phyloP scores from a whole-genome alignment of 1,140 invertebrate genomes.

The Camponotus floridanus region DNA sequence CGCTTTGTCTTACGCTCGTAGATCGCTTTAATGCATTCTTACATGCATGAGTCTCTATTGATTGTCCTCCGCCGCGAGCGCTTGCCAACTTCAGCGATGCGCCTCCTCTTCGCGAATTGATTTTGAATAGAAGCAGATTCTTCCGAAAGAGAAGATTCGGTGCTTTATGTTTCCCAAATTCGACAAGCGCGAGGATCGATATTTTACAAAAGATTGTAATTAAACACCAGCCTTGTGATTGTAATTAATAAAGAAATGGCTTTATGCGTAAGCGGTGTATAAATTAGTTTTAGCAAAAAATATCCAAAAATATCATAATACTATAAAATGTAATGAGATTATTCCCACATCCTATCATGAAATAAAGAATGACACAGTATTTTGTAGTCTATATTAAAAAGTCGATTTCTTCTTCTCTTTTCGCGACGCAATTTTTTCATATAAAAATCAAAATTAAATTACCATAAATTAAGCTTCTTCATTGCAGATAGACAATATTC shows the following conservation, averaged over 20 bases:
- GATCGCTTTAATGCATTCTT: conserved; percentile 74
- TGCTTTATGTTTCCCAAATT: conserved; percentile 21
- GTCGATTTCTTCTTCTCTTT: not conserved
- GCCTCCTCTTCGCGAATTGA: conserved; percentile 23
- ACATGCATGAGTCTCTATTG: conserved; percentile 69
- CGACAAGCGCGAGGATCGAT: too few species aligned
- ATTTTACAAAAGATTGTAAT: not conserved
- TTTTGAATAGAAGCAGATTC: conserved; percentile 24
- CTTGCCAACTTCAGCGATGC: conserved; percentile 44
- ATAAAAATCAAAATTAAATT: not conserved
- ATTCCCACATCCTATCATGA: not conserved
- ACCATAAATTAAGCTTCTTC: not conserved
- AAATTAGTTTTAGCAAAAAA: not conserved
- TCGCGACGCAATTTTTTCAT: not conserved
- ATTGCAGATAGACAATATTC: not conserved
- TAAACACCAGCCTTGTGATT: not conserved
- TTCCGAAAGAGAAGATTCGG: not conserved
- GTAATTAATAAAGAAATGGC: not conserved
- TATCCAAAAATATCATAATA: not conserved
- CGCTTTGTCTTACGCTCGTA: conserved; percentile 74
- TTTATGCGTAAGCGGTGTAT: not conserved
- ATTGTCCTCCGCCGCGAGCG: conserved; percentile 52
- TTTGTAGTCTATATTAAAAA: not conserved
- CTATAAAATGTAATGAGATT: not conserved
- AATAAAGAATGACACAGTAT: not conserved